Base-by-base conservation (phyloP, 2,797 vertebrate genomes). In the Streptopelia turtur region DNA sequence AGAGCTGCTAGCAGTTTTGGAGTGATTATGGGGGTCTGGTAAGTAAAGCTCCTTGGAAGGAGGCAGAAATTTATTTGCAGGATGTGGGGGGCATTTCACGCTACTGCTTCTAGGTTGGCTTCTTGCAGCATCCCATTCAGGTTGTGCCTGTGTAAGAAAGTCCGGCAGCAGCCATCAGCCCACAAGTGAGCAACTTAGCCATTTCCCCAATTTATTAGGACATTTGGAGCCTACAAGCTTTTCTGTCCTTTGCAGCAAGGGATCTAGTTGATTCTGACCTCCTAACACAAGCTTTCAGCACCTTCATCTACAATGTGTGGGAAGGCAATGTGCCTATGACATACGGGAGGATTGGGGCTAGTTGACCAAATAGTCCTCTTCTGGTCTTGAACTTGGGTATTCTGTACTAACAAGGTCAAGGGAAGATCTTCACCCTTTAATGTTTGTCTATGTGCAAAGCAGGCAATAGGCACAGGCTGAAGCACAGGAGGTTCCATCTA, bases 311-410 rank as follows among this genome's bases (percentile, higher is more conserved):
- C 28, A 11, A 9, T 5, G 5, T 31, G 23, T n/a, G 49, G 35
- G 25, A 79, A 80, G n/a, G 12, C 1, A 4, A 10, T 0, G 3
- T 1, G 4, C 8, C 43, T 52, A 31, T 49, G 75, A 53, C 23
- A 6, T 33, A 47, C 0, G 0, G 24, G 10, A 74, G 1, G 10
- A 21, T 45, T 45, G 28, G 27, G 3, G 5, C 25, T 60, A 1
- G 11, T 15, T 86, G 57, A 35, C 33, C 10, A 10, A 68, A 41
- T 5, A 2, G 3, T 78, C 22, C 5, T 72, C 24, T 83, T 75
- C 33, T 81, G 23, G 3, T 86, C 59, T 82, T 53, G 52, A 63
- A 3, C 23, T 63, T 64, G 60, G 10, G 6, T 17, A 43, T 49
- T 16, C 25, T 80, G 3, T 11, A 17, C 39, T 86, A 16, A 21